Base-by-base conservation (phyloP, 2,888 invertebrate species). In the Urechis unicinctus region DNA sequence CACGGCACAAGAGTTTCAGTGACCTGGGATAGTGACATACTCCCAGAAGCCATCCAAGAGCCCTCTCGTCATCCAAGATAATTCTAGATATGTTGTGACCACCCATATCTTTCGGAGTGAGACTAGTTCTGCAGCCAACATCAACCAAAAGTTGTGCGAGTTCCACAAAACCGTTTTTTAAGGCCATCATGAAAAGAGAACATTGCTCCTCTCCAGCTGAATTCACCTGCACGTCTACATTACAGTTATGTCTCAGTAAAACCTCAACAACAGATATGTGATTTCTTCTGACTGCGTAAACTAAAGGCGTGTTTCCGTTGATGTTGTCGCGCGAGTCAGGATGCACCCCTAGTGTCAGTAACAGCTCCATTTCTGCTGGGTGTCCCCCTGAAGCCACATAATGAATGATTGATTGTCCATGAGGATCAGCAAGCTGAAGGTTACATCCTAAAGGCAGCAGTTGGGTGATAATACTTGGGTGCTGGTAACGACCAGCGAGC, bases 291-390 rank as follows among this genome's bases (percentile, higher is more conserved):
- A 57, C 48, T 6, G 57, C 57, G 24, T 42, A 44, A 4, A 50
- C 42, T 21, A 57, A 31, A 9, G 57, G 44, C 3, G 57, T 57
- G 42, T 51, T 55, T 4, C 54, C 54, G 26, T 55, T 55, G n/a
- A n/a, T n/a, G 21, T 24, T 28, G 31, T 57, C 57, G 6, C 36
- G 31, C 6, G 24, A 17, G 30, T 57, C 57, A 1, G 55, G 57
- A 30, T 54, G 26, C 3, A 48, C 50, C 9, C 30, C 52, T 22
- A 46, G 30, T 17, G 36, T 13, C 6, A 51, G 26, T 6, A 51
- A 22, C 22, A 24, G 6, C 28, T 31, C 26, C 1, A 48, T 28
- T 4, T 47, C 22, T 24, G 51, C 51, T 13, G 21, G 9, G 42
- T 29, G 43, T n/a, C 57, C 57, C 22, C 47, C 30, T 13, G 41